phyloP scores from a whole-genome alignment of 2,113 vertebrate genomes.

The Cercopithecus mona region DNA sequence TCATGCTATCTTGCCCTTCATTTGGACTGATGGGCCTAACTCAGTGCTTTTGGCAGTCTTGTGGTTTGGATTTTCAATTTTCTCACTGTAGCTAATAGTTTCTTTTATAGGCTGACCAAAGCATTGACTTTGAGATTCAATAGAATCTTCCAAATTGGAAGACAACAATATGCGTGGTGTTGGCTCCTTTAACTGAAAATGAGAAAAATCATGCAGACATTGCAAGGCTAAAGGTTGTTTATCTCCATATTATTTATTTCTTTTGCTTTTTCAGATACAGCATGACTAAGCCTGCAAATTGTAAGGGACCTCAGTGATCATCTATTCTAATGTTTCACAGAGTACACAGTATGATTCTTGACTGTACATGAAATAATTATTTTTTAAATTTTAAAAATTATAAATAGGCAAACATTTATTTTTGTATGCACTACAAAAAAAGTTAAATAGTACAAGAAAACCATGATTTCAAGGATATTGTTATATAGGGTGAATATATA shows the following conservation, averaged over 20 bases:
- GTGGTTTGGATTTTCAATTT: not conserved
- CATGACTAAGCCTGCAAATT: not conserved
- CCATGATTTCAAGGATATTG: not conserved
- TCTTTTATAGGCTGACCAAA: not conserved
- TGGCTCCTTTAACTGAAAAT: not conserved
- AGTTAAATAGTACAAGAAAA: not conserved
- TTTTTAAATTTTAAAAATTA: not conserved
- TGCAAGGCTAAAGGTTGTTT: not conserved
- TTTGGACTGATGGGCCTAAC: not conserved
- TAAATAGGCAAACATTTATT: not conserved
- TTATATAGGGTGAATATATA: not conserved
- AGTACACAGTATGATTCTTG: not conserved
- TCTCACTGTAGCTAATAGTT: not conserved
- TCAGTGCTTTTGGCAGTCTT: not conserved
- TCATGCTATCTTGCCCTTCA: accelerated
- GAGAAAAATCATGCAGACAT: not conserved
- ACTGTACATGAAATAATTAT: not conserved
- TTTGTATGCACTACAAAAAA: not conserved
- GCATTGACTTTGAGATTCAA: slow-evolving; percentile 18
- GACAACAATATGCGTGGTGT: not conserved
- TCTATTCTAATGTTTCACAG: not conserved
- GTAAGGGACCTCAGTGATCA: not conserved
- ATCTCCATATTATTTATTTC: not conserved
- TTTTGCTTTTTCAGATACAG: not conserved
- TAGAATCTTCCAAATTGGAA: not conserved